A percentile compares a stretch with the other conserved stretches of the same genome.
Conservation (phyloP, 1,140 invertebrate species). For the Mizuhopecten yessoensis region DNA sequence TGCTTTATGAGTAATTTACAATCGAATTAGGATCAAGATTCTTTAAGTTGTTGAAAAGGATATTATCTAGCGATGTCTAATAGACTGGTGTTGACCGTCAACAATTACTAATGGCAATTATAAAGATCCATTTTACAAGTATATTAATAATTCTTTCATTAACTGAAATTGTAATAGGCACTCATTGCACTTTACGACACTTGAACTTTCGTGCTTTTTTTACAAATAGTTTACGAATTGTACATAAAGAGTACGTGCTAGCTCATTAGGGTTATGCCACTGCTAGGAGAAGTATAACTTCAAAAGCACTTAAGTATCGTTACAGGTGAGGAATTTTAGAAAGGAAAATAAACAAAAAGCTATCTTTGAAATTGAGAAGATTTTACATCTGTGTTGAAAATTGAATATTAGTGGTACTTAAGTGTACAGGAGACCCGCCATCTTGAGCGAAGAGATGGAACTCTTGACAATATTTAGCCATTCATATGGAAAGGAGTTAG, state of each 20-base stretch:
- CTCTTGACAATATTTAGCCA: constrained; percentile 12
- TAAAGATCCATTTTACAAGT: not conserved
- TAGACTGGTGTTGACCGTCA: not conserved
- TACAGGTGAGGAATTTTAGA: constrained; percentile 7
- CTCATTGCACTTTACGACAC: constrained; percentile 5
- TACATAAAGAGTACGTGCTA: constrained; percentile 33
- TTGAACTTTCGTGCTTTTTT: constrained; percentile 25
- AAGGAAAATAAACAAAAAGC: constrained; percentile 39
- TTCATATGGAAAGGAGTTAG: constrained; percentile 28
- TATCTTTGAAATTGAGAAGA: constrained; percentile 39
- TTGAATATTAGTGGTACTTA: constrained; percentile 35
- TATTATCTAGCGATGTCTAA: not conserved
- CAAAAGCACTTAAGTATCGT: constrained; percentile 38
- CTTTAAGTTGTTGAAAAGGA: not conserved
- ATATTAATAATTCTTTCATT: not conserved
- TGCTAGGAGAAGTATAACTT: not conserved
- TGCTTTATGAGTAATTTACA: not conserved
- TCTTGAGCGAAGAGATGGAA: not conserved
- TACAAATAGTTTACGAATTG: constrained; percentile 26
- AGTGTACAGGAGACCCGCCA: not conserved
- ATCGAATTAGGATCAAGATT: not conserved
- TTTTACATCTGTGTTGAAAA: constrained; percentile 39
- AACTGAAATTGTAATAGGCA: not conserved
- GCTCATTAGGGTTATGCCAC: constrained; percentile 1
- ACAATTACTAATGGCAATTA: not conserved